Evolutionary conservation across 1,140 invertebrate genomes (phyloP), one percentile per base, ranked within the genome.

Genomic region (Reticulitermes speratus): DNA sequence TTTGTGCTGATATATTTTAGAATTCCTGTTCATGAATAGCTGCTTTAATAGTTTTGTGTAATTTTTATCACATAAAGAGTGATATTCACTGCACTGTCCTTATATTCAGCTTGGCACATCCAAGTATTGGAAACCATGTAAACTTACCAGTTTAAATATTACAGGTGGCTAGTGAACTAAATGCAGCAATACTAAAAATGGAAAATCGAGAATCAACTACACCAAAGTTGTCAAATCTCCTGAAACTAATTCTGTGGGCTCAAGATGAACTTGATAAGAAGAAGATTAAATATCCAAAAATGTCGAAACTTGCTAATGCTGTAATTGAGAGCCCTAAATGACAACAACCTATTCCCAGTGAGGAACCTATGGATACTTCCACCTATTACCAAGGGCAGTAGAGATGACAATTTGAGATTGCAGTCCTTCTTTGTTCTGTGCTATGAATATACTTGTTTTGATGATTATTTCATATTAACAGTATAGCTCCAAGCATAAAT

Each of bases 81-180:
- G 45, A 48, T 48, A 12, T 48, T 48, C 45, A 48, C 14, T 48
- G 45, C 14, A 16, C 45, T 48, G 45, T 16, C 9, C 5, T 55
- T 55, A 55, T 55, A 16, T 55, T 55, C 45, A 12, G 45, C 14
- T 48, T 9, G 14, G 14, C 9, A 48, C 9, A 12, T 48, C 45
- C 45, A 48, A 48, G 45, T 9, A 48, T 48, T 16, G 14, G 52
- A 55, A 55, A 55, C 16, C 52, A 21, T 55, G 2, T 19, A 21
- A 55, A 55, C 19, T 55, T 21, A 14, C 52, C 14, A 55, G 14
- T 21, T 55, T 55, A 55, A 55, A 55, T 55, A 2, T 55, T 69
- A n/a, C 89, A 98, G 96, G 97, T 99, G 89, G 98, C 98, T 23
- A 98, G 97, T 92, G 98, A 99, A 93, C 92, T 99, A 14, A 99